phyloP scores from a whole-genome alignment of 1,140 invertebrate genomes.

The Drosophila willistoni region DNA sequence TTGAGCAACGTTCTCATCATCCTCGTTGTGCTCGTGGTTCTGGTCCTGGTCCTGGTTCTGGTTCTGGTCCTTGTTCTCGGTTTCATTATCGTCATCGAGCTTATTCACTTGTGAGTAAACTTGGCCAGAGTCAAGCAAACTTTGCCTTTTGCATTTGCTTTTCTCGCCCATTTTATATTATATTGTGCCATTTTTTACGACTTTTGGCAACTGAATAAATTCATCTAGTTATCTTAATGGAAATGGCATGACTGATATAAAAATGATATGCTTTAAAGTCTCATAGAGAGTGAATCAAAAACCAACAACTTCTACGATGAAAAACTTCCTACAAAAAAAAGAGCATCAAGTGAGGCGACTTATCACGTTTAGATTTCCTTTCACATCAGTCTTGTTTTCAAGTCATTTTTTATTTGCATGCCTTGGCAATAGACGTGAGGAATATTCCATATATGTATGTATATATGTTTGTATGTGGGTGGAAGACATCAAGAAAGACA shows the following conservation, averaged over 20 bases:
- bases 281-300: too few relatives aligned
- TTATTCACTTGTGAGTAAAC: constrained; percentile 59
- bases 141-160: constrained; percentile 4
- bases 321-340: neutral
- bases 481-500: constrained; percentile 2
- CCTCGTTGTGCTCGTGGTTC: neutral
- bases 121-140: constrained; percentile 47
- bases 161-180: neutral
- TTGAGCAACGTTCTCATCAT: constrained; percentile 58
- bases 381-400: constrained; percentile 26
- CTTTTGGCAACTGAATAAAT: neutral
- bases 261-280: too few relatives aligned
- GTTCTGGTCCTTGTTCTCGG: neutral
- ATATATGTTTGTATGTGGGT: neutral
- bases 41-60: too few relatives aligned
- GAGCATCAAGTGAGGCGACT: constrained; percentile 37
- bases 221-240: neutral
- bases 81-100: constrained; percentile 31
- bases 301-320: too few relatives aligned
- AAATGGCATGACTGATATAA: neutral
- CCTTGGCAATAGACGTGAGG: constrained; percentile 17
- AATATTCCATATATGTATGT: neutral
- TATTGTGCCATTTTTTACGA: neutral
- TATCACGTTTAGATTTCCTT: constrained; percentile 21
- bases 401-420: constrained; percentile 30